phyloP scores from a whole-genome alignment of 2,113 vertebrate species.

The Seriola aureovittata region DNA sequence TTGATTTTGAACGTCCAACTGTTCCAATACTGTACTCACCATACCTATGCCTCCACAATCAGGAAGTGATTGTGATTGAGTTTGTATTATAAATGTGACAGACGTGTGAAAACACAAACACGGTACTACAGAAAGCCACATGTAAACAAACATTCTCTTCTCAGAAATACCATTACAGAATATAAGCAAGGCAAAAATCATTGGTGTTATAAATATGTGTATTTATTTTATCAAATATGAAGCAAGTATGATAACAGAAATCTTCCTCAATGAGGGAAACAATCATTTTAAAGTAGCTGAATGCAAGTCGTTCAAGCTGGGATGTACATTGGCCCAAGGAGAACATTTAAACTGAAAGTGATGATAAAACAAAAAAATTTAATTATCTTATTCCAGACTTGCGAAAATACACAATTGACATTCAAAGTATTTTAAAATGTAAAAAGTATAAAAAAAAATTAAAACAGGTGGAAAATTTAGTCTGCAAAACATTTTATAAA shows the following conservation, averaged over 20 bases:
- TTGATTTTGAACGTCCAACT: too few species aligned
- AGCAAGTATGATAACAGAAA: conserved; percentile 58
- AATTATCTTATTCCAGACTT: conserved; percentile 50
- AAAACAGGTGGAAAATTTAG: conserved; percentile 63
- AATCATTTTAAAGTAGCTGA: conserved; percentile 26
- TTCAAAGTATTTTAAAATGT: conserved; percentile 71
- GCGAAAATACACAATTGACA: conserved; percentile 66
- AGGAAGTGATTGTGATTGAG: too few species aligned
- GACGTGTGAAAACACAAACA: background rate
- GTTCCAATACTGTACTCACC: too few species aligned
- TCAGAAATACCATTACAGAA: background rate
- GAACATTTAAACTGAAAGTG: conserved; percentile 45
- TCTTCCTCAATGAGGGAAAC: conserved; percentile 43
- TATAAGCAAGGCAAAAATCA: conserved; percentile 4
- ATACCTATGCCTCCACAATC: too few species aligned
- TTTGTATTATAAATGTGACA: background rate
- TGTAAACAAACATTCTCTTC: background rate
- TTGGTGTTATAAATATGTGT: conserved; percentile 63
- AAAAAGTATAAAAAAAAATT: conserved; percentile 58
- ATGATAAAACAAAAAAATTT: conserved; percentile 59
- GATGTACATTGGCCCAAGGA: conserved; percentile 24
- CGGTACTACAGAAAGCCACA: background rate
- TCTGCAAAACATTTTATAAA: conserved; percentile 57
- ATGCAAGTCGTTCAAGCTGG: conserved; percentile 4
- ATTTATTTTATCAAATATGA: conserved; percentile 71